Base-by-base conservation (phyloP, 2,797 vertebrate species). In the Typhlichthys eigenmanni region DNA sequence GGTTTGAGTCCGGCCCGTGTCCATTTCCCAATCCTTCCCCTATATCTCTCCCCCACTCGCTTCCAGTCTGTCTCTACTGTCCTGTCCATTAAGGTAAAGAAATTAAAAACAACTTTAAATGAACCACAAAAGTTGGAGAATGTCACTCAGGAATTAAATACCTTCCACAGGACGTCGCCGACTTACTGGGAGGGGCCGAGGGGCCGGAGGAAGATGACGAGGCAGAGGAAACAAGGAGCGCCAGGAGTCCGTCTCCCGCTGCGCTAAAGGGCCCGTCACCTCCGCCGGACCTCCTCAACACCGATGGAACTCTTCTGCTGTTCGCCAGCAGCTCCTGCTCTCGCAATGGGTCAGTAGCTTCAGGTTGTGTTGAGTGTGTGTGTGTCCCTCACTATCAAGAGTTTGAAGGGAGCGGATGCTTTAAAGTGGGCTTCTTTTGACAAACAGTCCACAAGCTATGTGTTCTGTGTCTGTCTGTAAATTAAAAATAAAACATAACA, bases 281-380 rank as follows among this genome's bases (percentile, higher is more conserved):
- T 0, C 74, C 75, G 5, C 88, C 85, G 0, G 89, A 92, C 69
- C 81, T 88, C 2, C 69, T 92, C 6, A 90, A 89, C 65, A 89
- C 92, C 0, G 97, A 99, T 14, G 94, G 94, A 0, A 95, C 96
- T 0, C 71, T 98, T 56, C 88, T 98, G 87, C 90, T 99, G 13
- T 99, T 98, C 60, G 95, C 95, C 2, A 95, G 96, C 17, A 97
- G 83, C 86, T 98, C 95, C 64, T 91, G 90, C 76, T 97, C 95
- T 19, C 95, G 95, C 70, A 94, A 93, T 11, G 93, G 93, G 97
- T 98, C 76, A 78, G 76, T 72, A 47, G 4, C 43, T 60, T 17
- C 64, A 11, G 55, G 32, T 60, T 29, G 5, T 11, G 4, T 4
- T 57, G 12, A 47, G 13, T 55, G 17, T 47, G 16, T 62, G 48